Evolutionary conservation across 2,113 vertebrate genomes (phyloP).

Genomic region (Galeopterus variegatus): DNA sequence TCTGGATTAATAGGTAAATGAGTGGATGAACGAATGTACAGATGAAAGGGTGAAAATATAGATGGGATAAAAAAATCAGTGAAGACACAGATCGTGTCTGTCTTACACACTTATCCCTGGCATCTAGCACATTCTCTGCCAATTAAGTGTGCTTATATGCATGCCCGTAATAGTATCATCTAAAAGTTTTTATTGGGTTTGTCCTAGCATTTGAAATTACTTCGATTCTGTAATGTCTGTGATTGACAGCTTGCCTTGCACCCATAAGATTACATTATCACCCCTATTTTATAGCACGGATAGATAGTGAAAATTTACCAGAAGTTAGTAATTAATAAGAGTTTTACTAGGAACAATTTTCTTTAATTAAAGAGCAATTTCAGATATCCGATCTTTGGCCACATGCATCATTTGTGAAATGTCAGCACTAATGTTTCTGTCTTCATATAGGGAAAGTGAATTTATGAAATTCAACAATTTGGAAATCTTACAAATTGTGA

Average conservation of each 20-base stretch:
- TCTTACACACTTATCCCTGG: background rate
- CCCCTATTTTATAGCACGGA: background rate
- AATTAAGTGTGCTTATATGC: background rate
- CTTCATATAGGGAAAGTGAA: background rate
- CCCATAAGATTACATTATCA: background rate
- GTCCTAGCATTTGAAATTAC: background rate
- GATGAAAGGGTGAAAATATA: background rate
- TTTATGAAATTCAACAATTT: constrained; percentile 9
- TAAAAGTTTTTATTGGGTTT: background rate
- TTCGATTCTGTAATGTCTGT: background rate
- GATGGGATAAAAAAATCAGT: background rate
- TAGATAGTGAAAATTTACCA: constrained; percentile 7
- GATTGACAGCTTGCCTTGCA: background rate
- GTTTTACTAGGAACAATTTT: background rate
- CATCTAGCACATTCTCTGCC: background rate
- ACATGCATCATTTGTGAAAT: background rate
- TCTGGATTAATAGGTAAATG: background rate
- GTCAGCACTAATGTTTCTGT: background rate
- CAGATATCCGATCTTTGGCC: background rate
- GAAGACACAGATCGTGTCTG: background rate
- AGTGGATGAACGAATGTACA: background rate
- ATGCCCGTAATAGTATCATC: background rate
- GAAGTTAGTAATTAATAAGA: background rate
- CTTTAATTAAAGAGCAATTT: constrained; percentile 47
- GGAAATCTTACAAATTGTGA: background rate